phyloP scores from a whole-genome alignment of 2,888 invertebrate genomes.

The Ochropleura leucogaster region DNA sequence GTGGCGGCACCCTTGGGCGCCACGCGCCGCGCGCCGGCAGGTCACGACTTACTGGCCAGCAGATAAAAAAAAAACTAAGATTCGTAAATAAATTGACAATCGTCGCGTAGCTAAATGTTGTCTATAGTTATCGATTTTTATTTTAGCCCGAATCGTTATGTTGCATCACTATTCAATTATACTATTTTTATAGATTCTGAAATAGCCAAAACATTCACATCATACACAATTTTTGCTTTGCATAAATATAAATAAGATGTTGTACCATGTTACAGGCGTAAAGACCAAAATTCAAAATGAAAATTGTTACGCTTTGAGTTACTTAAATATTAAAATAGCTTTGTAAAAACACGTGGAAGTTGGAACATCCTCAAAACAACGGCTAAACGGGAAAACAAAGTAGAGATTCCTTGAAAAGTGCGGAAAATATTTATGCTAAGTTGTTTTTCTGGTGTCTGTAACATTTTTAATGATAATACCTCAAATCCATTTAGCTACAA shows the following conservation, averaged over 20 bases:
- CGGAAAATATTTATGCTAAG: constrained; percentile 21
- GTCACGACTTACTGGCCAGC: constrained; percentile 71
- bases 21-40: constrained; percentile 46
- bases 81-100: constrained; percentile 71
- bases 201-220: constrained; percentile 25
- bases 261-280: constrained; percentile 6
- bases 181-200: not conserved
- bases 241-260: constrained; percentile 16
- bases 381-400: constrained; percentile 21
- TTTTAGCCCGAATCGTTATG: constrained; percentile 20
- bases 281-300: constrained; percentile 30
- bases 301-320: constrained; percentile 45
- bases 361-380: constrained; percentile 21
- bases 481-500: constrained; percentile 50
- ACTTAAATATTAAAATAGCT: constrained; percentile 47
- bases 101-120: constrained; percentile 37
- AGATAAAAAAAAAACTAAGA: constrained; percentile 73
- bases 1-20: constrained; percentile 73
- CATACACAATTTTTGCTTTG: not conserved
- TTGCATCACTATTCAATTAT: constrained; percentile 23
- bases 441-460: constrained; percentile 32
- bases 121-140: constrained; percentile 15
- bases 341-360: constrained; percentile 42
- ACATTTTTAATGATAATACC: constrained; percentile 26
- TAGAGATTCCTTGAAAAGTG: constrained; percentile 20